Evolutionary conservation across 1,140 invertebrate genomes (phyloP).

Genomic region (Drosophila arawakana): DNA sequence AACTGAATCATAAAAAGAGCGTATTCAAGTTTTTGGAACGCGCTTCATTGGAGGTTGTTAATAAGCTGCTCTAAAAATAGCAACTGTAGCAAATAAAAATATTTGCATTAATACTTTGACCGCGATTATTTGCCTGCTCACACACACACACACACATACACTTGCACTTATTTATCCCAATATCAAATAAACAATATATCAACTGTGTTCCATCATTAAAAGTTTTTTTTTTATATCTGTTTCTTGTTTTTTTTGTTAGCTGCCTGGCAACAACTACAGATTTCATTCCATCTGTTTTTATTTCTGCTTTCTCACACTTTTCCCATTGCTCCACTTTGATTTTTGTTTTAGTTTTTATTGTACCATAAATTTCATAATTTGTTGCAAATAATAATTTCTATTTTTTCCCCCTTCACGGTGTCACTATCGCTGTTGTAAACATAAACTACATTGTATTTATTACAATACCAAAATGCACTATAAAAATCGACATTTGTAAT

Average conservation of each 20-base stretch:
- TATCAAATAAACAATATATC: constrained; percentile 2
- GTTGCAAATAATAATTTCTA: background rate
- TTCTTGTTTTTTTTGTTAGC: background rate
- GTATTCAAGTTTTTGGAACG: constrained; percentile 34
- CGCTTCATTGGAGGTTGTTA: constrained; percentile 62
- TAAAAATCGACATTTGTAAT: constrained; percentile 10
- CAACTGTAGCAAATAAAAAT: constrained; percentile 45
- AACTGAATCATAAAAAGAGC: constrained; percentile 67
- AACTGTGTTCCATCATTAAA: background rate
- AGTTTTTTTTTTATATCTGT: background rate
- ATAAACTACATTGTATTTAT: background rate
- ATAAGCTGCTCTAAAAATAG: constrained; percentile 66
- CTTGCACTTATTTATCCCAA: background rate
- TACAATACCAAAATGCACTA: constrained; percentile 6
- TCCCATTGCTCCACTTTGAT: background rate
- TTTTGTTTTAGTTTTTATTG: background rate
- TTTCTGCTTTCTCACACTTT: background rate
- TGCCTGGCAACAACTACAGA: background rate
- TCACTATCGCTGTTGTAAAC: background rate
- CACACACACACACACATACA: constrained; percentile 15
- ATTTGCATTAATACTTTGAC: constrained; percentile 54
- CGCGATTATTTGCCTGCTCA: constrained; percentile 34
- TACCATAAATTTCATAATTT: background rate
- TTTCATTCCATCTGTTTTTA: background rate
- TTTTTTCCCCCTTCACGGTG: background rate